These are phyloP conservation scores for Cladopsammia gracilis DNA, from an alignment of 64 coral and sea anemone species.

Conservation along the genomic window DNA sequence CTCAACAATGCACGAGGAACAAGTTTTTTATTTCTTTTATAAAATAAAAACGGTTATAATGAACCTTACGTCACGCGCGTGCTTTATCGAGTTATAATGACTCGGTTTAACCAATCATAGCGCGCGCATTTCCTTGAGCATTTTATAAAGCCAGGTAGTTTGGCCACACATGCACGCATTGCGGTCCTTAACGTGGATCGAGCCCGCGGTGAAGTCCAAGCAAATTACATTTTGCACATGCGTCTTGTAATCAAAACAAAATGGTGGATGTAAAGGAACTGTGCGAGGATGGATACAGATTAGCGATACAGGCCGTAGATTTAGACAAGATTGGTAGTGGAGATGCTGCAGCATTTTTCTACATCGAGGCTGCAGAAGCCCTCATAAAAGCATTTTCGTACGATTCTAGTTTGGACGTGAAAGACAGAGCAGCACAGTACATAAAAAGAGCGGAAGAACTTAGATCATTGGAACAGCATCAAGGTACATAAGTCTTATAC, in stretches of 20 bases:
- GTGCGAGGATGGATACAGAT: constrained; percentile 85
- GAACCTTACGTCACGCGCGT: no score
- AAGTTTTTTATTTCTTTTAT: no score
- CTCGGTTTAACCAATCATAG: no score
- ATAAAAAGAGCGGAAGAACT: constrained; percentile 85
- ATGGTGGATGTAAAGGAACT: constrained; percentile 85
- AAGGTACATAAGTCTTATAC: not conserved
- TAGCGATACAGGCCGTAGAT: constrained; percentile 90
- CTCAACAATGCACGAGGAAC: no score
- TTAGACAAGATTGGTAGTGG: constrained; percentile 83
- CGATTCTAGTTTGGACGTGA: constrained; percentile 80
- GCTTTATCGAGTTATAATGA: no score
- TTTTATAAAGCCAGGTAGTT: no score
- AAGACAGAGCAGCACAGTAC: constrained; percentile 80
- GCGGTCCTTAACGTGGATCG: no score
- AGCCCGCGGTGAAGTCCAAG: no score
- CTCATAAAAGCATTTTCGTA: constrained; percentile 89
- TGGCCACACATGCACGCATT: no score
- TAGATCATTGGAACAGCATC: constrained; percentile 24
- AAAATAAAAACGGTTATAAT: no score
- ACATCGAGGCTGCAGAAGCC: constrained; percentile 92
- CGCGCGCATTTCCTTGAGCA: no score
- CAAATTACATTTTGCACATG: not conserved
- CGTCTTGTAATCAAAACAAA: not conserved
- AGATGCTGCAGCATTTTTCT: constrained; percentile 91